Evolutionary conservation across 2,797 vertebrate species (phyloP), one percentile per base, ranked within the genome.

Genomic region (Hemitrygon akajei): DNA sequence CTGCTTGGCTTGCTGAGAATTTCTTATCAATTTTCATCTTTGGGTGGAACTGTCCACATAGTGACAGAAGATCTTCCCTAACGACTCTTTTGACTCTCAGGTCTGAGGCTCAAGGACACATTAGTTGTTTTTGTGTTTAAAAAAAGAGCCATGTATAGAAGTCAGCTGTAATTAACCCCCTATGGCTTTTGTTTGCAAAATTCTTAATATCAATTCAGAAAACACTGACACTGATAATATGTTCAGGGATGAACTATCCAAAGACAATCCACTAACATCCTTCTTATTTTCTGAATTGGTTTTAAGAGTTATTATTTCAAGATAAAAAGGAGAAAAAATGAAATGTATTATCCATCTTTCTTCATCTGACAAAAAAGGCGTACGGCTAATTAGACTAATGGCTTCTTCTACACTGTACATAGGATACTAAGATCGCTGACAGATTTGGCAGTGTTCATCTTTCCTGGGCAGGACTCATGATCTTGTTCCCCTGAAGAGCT

Each of bases 151-250:
- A 56, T 69, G 12, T 92, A 92, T 75, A 56, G 27, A 58, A 75
- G 73, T 47, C 91, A 30, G 34, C 69, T 75, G 18, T 76, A 73
- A 56, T 73, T 22, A 93, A 93, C 30, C 40, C 76, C 91, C 73
- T 93, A 71, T 76, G 91, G 69, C 71, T 27, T 56, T 93, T 93
- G 66, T 93, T 93, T n/a, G 40, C 91, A 93, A 93, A 56, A 93
- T 89, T 76, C 69, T 75, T 40, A 76, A 93, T 93, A 92, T 40
- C 71, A 76, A 75, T 37, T 93, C 91, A 75, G n/a, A 76, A 93
- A 93, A 7, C 71, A 56, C 91, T 56, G 91, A 93, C 91, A 93
- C 71, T 93, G 73, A 73, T 56, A 75, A 93, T 93, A 71, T 75
- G 12, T 25, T 93, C 71, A 76, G 91, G 69, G 40, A 93, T 16